Evolutionary conservation across 2,113 vertebrate genomes (phyloP).

Genomic region (Burhinus oedicnemus): DNA sequence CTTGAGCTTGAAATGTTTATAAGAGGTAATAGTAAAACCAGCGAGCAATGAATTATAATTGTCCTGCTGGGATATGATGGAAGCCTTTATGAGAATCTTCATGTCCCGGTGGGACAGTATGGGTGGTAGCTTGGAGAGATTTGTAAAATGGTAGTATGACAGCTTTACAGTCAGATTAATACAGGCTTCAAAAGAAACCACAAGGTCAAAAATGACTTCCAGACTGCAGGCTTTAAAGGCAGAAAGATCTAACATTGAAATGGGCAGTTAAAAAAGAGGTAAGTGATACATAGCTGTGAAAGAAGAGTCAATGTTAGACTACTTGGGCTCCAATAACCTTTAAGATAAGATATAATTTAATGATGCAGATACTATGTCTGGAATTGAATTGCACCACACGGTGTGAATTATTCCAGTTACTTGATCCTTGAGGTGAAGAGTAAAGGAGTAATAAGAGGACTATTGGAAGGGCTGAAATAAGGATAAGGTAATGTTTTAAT

Average conservation of each 20-base stretch:
- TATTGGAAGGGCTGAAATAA: not conserved
- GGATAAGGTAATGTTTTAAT: not conserved
- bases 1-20: conserved; percentile 39
- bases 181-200: conserved; percentile 60
- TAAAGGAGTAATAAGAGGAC: not conserved
- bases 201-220: conserved; percentile 61
- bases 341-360: not conserved
- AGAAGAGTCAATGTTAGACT: not conserved
- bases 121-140: conserved; percentile 69
- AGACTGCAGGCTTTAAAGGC: conserved; percentile 34
- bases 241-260: conserved; percentile 47
- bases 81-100: conserved; percentile 68
- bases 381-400: not conserved
- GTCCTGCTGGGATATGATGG: conserved; percentile 69
- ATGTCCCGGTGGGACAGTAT: conserved; percentile 45
- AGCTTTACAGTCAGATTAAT: conserved; percentile 71
- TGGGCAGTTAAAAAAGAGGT: not conserved
- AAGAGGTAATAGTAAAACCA: conserved; percentile 63
- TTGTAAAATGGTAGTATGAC: conserved; percentile 57
- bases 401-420: not conserved
- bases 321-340: not conserved
- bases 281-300: not conserved
- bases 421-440: not conserved
- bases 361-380: not conserved
- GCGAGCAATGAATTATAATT: conserved; percentile 54